A percentile compares a stretch with the other conserved stretches of the same genome.
These are phyloP conservation scores for Troides oblongomaculatus DNA, from an alignment of 2,888 invertebrate species.

Conservation along the genomic window DNA sequence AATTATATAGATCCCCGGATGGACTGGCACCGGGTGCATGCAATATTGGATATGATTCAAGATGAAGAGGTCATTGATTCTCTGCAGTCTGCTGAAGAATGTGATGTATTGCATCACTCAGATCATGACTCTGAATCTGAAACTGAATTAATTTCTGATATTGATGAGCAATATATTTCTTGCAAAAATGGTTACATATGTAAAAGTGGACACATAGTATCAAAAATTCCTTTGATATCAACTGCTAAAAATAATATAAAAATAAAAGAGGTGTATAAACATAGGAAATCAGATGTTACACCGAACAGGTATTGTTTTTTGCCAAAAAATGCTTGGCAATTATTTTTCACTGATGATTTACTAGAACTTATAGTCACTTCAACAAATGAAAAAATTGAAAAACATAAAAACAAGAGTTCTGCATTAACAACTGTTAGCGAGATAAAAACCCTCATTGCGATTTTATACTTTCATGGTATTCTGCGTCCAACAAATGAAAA, in stretches of 20 bases:
- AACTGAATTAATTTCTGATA: constrained; percentile 53
- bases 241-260: constrained; percentile 40
- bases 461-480: constrained; percentile 69
- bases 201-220: constrained; percentile 52
- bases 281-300: constrained; percentile 49
- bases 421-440: constrained; percentile 52
- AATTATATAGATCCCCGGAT: constrained; percentile 73
- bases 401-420: constrained; percentile 40
- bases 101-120: constrained; percentile 61
- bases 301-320: constrained; percentile 44
- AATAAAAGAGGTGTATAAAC: constrained; percentile 44
- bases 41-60: constrained; percentile 72
- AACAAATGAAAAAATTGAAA: constrained; percentile 64
- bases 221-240: constrained; percentile 50
- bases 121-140: constrained; percentile 71
- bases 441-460: constrained; percentile 66
- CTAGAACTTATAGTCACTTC: constrained; percentile 64
- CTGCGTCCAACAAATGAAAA: constrained; percentile 66
- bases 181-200: constrained; percentile 58
- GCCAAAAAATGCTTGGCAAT: constrained; percentile 66
- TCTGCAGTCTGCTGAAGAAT: constrained; percentile 65
- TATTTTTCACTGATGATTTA: constrained; percentile 65
- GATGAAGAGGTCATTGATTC: constrained; percentile 69
- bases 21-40: constrained; percentile 76
- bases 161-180: constrained; percentile 52